Evolutionary conservation across 1,140 invertebrate genomes (phyloP).

Genomic region (Neocloeon triangulifer): DNA sequence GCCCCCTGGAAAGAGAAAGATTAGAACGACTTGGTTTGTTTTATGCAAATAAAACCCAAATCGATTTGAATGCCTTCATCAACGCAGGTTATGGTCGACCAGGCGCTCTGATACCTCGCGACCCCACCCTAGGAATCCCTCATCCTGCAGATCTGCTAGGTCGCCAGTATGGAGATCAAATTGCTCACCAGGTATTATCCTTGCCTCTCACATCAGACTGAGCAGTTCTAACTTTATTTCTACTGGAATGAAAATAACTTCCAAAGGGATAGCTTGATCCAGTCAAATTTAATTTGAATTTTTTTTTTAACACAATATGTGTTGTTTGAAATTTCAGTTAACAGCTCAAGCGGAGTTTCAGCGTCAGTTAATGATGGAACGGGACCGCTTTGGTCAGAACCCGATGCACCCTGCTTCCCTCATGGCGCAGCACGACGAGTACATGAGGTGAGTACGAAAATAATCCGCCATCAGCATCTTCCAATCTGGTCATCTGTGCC

Average conservation of each 20-base stretch:
- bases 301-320: conserved; percentile 6
- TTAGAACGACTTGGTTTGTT: conserved; percentile 48
- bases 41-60: too few relatives aligned
- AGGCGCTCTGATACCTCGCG: too few relatives aligned
- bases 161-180: conserved; percentile 57
- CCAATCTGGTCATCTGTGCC: too few relatives aligned
- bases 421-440: conserved; percentile 55
- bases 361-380: conserved; percentile 60
- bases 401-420: conserved; percentile 23
- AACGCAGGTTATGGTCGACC: too few relatives aligned
- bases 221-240: too few relatives aligned
- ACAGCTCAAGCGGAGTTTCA: conserved; percentile 42
- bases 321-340: conserved; percentile 13
- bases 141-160: conserved; percentile 53
- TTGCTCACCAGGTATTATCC: conserved; percentile 52
- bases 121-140: conserved; percentile 23
- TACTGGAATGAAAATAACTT: not conserved
- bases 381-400: conserved; percentile 43
- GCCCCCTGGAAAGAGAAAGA: conserved; percentile 67
- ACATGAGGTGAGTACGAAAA: conserved; percentile 34
- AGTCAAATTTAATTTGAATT: not conserved
- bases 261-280: not conserved
- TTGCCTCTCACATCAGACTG: too few relatives aligned
- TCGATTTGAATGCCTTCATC: too few relatives aligned
- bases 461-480: not conserved